These are phyloP conservation scores for Perca fluviatilis DNA, from an alignment of 2,113 vertebrate species.

Conservation along the genomic window DNA sequence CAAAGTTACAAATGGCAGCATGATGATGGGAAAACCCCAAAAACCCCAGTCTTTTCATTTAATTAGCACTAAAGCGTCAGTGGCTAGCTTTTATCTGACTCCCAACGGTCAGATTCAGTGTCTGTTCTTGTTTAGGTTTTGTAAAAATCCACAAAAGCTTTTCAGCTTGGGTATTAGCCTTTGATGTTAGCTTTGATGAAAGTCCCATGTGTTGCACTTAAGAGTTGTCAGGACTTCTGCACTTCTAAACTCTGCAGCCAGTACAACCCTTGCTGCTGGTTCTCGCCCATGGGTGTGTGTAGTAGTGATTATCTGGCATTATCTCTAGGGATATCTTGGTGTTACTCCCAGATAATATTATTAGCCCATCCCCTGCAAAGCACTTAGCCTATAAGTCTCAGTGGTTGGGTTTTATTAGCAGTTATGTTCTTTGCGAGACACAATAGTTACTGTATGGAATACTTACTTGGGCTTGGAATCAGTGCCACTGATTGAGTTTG, in stretches of 20 bases:
- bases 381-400: constrained; percentile 54
- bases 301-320: constrained; percentile 58
- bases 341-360: constrained; percentile 70
- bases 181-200: constrained; percentile 72
- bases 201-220: constrained; percentile 61
- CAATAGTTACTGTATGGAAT: constrained; percentile 32
- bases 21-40: neutral
- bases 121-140: constrained; percentile 53
- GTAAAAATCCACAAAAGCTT: constrained; percentile 40
- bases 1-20: neutral
- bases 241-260: constrained; percentile 55
- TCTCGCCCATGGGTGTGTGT: constrained; percentile 32
- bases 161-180: constrained; percentile 59
- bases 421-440: constrained; percentile 30
- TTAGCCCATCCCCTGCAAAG: constrained; percentile 46
- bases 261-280: constrained; percentile 24
- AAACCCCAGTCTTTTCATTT: constrained; percentile 15
- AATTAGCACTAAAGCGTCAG: constrained; percentile 11
- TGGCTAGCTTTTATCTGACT: constrained; percentile 45
- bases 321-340: constrained; percentile 57
- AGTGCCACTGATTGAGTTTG: constrained; percentile 31
- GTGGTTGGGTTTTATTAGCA: constrained; percentile 59
- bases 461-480: constrained; percentile 26
- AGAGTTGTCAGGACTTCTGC: constrained; percentile 50
- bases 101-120: constrained; percentile 43